Evolutionary conservation across 2,888 invertebrate genomes (phyloP).

Genomic region (Empis livida): DNA sequence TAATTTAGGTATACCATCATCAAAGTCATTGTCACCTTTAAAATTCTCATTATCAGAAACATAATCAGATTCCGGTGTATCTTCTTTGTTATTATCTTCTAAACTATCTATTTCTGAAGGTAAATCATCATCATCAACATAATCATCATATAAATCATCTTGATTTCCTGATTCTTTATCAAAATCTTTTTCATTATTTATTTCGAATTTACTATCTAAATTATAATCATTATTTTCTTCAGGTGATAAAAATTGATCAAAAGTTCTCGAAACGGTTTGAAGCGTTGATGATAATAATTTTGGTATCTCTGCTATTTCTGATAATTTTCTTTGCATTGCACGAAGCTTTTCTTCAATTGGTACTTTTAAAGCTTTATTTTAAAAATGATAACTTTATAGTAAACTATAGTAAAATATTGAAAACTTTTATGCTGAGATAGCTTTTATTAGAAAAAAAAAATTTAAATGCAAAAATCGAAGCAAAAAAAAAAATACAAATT

Average conservation of each 20-base stretch:
- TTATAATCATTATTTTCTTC: slow-evolving; percentile 1
- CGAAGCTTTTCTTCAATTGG: slow-evolving; percentile 29
- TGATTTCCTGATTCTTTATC: slow-evolving; percentile 20
- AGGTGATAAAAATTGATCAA: slow-evolving; percentile 23
- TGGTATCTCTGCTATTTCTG: slow-evolving; percentile 35
- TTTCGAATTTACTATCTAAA: not conserved
- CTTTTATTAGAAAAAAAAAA: not conserved
- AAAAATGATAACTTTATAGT: not conserved
- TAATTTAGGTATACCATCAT: slow-evolving; percentile 20
- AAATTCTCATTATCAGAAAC: slow-evolving; percentile 22
- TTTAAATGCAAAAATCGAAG: not conserved
- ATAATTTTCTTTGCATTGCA: slow-evolving; percentile 33
- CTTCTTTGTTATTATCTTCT: slow-evolving; percentile 16
- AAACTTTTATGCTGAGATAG: not conserved
- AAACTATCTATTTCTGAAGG: slow-evolving; percentile 11
- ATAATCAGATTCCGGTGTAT: slow-evolving; percentile 32
- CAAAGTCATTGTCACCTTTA: slow-evolving; percentile 12
- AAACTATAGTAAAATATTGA: not conserved
- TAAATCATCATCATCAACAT: slow-evolving; percentile 6
- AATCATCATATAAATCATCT: slow-evolving; percentile 19
- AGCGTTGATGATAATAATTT: slow-evolving; percentile 31
- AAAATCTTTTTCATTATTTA: not conserved
- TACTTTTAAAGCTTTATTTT: slow-evolving; percentile 4
- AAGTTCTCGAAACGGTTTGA: slow-evolving; percentile 32
- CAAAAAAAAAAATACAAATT: not conserved